Percentiles rank a stretch among this genome's conserved stretches.
Evolutionary conservation across 2,113 vertebrate species (phyloP).

Genomic region (Elgaria multicarinata): DNA sequence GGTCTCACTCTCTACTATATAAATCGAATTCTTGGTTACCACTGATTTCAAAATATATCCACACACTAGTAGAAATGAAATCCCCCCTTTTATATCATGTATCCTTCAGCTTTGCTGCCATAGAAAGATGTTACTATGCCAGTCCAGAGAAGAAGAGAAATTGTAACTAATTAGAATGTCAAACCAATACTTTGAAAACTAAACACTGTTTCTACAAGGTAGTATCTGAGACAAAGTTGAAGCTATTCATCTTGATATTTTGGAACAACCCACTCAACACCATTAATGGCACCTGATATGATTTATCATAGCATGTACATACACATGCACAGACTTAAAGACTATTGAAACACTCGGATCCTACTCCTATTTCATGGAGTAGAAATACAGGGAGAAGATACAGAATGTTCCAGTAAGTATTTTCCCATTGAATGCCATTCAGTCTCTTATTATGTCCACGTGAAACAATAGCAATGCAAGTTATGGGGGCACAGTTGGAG

Average conservation of each 20-base stretch:
- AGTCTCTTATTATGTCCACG: background rate
- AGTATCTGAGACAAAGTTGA: background rate
- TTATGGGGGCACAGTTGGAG: background rate
- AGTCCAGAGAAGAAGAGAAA: background rate
- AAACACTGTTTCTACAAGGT: background rate
- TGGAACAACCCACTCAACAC: background rate
- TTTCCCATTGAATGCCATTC: background rate
- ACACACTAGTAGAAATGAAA: background rate
- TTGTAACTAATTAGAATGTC: background rate
- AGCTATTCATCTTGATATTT: constrained; percentile 25
- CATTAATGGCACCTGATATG: background rate
- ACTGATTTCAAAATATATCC: background rate
- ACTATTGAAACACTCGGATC: background rate
- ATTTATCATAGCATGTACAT: background rate
- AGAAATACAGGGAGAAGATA: background rate
- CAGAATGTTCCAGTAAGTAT: background rate
- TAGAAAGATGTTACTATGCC: background rate
- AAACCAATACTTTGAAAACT: background rate
- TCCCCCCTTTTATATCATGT: background rate
- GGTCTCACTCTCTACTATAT: background rate
- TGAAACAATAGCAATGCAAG: background rate
- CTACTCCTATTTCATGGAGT: background rate
- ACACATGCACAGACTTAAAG: background rate
- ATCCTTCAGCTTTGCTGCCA: background rate
- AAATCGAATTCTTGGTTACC: background rate